These are phyloP conservation scores for Elachura formosa DNA, from an alignment of 2,113 vertebrate species.

Conservation along the genomic window DNA sequence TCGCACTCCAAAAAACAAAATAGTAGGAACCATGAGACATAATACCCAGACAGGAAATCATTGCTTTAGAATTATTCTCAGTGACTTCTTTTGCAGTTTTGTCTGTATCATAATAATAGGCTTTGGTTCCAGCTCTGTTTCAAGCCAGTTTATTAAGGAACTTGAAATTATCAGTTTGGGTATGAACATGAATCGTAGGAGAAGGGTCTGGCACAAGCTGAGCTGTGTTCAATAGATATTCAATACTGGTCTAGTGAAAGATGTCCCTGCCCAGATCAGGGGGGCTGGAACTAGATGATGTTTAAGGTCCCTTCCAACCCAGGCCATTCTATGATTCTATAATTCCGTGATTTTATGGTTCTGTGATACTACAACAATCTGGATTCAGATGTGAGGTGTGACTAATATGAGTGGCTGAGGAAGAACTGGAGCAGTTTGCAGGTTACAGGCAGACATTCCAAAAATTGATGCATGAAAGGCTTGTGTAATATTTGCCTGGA, in stretches of 20 bases:
- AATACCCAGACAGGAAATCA: neutral
- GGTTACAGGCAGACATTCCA: neutral
- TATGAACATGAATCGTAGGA: rapidly evolving
- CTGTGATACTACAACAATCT: neutral
- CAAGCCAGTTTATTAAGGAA: neutral
- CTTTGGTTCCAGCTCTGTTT: neutral
- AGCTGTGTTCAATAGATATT: neutral
- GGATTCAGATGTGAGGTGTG: neutral
- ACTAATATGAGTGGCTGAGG: neutral
- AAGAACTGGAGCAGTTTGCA: neutral
- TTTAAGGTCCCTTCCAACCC: neutral
- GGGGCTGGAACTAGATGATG: neutral
- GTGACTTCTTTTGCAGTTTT: neutral
- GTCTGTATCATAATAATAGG: neutral
- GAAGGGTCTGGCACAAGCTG: neutral
- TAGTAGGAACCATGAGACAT: neutral
- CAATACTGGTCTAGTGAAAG: neutral
- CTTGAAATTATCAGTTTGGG: neutral
- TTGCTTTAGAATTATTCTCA: neutral
- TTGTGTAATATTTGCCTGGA: neutral
- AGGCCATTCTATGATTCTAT: neutral
- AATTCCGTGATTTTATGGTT: neutral
- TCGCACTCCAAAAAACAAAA: neutral
- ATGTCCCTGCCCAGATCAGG: neutral
- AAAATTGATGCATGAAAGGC: neutral